Base-by-base conservation (phyloP, 2,113 vertebrate genomes). In the Corythaeola cristata region DNA sequence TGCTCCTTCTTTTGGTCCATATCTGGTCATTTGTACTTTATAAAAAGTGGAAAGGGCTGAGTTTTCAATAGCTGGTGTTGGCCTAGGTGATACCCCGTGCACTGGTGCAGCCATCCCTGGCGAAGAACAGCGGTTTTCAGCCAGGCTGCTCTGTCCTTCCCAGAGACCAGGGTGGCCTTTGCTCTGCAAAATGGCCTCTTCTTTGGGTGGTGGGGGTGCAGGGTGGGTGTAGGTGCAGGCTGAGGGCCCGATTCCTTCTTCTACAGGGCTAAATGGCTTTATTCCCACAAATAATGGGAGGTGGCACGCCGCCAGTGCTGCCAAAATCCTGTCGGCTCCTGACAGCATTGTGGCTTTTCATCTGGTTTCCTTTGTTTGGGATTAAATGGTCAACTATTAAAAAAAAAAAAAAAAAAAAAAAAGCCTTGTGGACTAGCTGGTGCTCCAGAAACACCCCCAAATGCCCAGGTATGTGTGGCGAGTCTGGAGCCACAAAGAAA, bases 41-140 rank as follows among this genome's bases (percentile, higher is more conserved):
- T 7, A 44, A 22, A 39, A 56, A 47, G 39, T 32, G 68, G 35
- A 12, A 69, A 62, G 26, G 37, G 32, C 33, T 78, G 63, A 0
- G 0, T 47, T 71, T 81, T 50, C 3, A 32, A 6, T 4, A 52
- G 8, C 16, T 44, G 35, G 6, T 22, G 33, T 5, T 47, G 11
- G 11, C 15, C 75, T 27, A 37, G 58, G 30, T 0, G 0, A 18
- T 62, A 63, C 23, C 41, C 11, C 11, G 68, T 44, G 56, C 23
- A 3, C 30, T 2, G 22, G 1, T 15, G 53, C 7, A 8, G 5
- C 74, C 21, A 4, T 28, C 53, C 62, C 58, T 26, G 74, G 9
- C 0, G 11, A 41, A 53, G 12, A 15, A 12, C 3, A 2, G 37
- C 2, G 14, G 10, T 28, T 81, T 52, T 33, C 1, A 2, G 16